A percentile compares a stretch with the other conserved stretches of the same genome.
Evolutionary conservation across 2,797 vertebrate genomes (phyloP).

Genomic region (Eupleurogrammus muticus): DNA sequence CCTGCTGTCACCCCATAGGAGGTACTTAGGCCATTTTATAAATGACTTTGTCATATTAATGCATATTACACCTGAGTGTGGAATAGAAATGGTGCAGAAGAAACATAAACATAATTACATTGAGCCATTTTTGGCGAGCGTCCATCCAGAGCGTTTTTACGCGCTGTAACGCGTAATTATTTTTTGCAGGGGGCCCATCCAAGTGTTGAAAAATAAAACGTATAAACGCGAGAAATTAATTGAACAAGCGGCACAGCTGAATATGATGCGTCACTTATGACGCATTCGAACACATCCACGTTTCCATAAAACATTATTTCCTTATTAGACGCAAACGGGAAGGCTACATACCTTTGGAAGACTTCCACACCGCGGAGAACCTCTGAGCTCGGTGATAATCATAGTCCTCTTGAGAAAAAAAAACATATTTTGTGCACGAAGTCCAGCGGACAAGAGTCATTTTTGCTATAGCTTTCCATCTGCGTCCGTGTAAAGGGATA

Average conservation of each 20-base stretch:
- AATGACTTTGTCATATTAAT: constrained; percentile 4
- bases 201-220: constrained; percentile 1
- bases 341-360: constrained; percentile 82
- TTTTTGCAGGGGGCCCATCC: neutral
- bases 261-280: neutral
- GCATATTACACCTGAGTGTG: neutral
- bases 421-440: constrained; percentile 74
- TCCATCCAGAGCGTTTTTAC: constrained; percentile 36
- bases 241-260: neutral
- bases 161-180: constrained; percentile 26
- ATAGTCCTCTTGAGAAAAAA: constrained; percentile 71
- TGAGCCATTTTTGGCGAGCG: constrained; percentile 12
- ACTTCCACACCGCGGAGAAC: constrained; percentile 68
- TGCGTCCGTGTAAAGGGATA: constrained; percentile 85
- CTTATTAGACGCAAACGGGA: constrained; percentile 27
- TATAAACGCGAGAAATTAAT: neutral
- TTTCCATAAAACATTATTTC: constrained; percentile 1
- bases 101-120: constrained; percentile 13
- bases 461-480: constrained; percentile 78
- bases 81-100: neutral
- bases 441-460: constrained; percentile 76
- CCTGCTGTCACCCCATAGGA: constrained; percentile 15
- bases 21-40: constrained; percentile 5
- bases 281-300: neutral
- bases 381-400: constrained; percentile 72